These are phyloP conservation scores for Dromococcyx pavoninus DNA, from an alignment of 2,797 vertebrate species.

Conservation along the genomic window DNA sequence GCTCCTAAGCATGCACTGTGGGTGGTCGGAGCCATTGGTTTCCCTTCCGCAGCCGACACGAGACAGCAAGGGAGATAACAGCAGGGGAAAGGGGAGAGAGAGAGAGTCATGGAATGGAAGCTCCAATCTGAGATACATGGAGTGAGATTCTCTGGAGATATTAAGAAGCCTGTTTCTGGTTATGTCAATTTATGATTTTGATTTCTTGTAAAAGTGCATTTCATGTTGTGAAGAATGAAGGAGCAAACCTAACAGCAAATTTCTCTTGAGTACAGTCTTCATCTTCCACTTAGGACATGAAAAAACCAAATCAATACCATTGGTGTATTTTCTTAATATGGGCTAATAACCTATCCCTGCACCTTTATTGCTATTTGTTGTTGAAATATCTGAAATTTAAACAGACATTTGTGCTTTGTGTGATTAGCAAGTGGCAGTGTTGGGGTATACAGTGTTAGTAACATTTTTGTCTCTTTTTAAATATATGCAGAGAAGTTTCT, in stretches of 20 bases:
- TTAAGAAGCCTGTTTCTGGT: not conserved
- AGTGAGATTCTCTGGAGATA: not conserved
- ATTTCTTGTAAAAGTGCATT: not conserved
- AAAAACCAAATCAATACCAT: not conserved
- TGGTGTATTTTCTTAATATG: not conserved
- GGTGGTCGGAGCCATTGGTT: slow-evolving; percentile 23
- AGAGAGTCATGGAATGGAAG: not conserved
- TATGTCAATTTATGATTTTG: not conserved
- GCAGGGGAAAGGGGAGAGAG: not conserved
- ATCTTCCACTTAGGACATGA: not conserved
- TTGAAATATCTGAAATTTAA: not conserved
- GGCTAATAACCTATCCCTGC: not conserved
- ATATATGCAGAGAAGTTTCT: not conserved
- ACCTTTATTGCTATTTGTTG: not conserved
- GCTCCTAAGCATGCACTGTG: not conserved
- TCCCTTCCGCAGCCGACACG: not conserved
- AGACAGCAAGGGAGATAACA: slow-evolving; percentile 36
- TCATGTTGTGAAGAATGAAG: fast-evolving
- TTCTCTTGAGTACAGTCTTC: not conserved
- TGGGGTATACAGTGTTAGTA: not conserved
- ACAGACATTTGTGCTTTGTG: not conserved
- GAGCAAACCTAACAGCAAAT: not conserved
- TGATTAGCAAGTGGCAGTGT: not conserved
- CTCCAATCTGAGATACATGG: not conserved
- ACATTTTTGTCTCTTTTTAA: not conserved